Base-by-base conservation (phyloP, 1,140 invertebrate species). In the Polypedilum vanderplanki region DNA sequence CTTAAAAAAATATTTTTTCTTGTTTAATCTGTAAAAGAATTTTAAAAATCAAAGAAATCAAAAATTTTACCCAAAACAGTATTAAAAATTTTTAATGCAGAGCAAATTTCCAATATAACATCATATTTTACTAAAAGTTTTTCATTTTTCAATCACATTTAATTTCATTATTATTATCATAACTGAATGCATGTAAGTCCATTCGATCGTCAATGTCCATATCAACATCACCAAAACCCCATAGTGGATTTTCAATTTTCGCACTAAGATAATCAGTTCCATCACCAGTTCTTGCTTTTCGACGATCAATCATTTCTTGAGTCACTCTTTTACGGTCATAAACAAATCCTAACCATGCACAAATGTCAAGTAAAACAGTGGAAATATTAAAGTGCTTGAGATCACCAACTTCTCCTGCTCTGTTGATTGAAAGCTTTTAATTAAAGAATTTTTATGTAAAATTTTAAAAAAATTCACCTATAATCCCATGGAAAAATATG, bases 281-380 rank as follows among this genome's bases (percentile, higher is more conserved):
- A 73, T 70, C 76, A 41, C 76, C 76, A 73, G 76, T 76, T 12
- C 76, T 74, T n/a, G 64, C 10, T 15, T 33, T 22, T 40, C 76
- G 17, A 40, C 41, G 73, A 8, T 74, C 41, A 9, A 76, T 83
- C 82, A 87, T 83, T 73, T 84, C 82, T 3, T 83, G 77, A 9
- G 83, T 82, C 3, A 85, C 86, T 20, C 80, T 80, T 79, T 84
- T 86, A 73, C 86, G 87, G 78, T 93, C 91, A 80, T 89, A 93
- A 76, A 89, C 90, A 41, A 84, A 79, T 20, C 87, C 86, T 8
- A 83, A 75, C n/a, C 78, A 80, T 18, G 83, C 84, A 12, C 85
- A 83, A 70, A 81, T 78, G 76, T 85, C 81, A 0, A 88, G 87
- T 10, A 87, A 73, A 12, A 77, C 79, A 0, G 86, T 84, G 0